Evolutionary conservation across 1,140 invertebrate genomes (phyloP), one percentile per base, ranked within the genome.

Genomic region (Leptopilina clavipes): DNA sequence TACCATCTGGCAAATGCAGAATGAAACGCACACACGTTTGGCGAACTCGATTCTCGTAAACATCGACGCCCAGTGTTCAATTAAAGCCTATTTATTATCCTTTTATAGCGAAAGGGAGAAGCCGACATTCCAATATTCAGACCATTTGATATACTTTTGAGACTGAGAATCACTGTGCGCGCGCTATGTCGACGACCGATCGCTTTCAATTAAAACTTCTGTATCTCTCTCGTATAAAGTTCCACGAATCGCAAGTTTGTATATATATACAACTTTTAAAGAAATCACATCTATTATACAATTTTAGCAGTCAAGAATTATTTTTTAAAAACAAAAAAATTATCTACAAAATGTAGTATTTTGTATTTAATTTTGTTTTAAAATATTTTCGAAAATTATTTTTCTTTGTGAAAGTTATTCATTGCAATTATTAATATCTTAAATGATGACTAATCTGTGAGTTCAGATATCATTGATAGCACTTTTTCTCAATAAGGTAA

Each of bases 121-220:
- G 54, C 11, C 10, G 3, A 2, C 14, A 31, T 31, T 65, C 59
- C 17, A 59, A 12, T 22, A 40, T 40, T 22, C 17, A 14, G 14
- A 65, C 12, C 5, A 10, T 22, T 65, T 31, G 22, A n/a, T 8
- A n/a, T 31, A 14, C 7, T 40, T 40, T 40, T 40, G 10, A n/a
- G 22, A 31, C 14, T 65, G 59, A 65, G 59, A 65, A 14, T 22
- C 59, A 65, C 25, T 65, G 59, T 14, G 5, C 25, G 25, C 25
- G 25, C 25, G 25, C 25, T 31, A 31, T 14, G 56, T 65, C 56
- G 19, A 65, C 56, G 56, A 65, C 22, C 59, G 19, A 65, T 65
- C 59, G 59, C 59, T 65, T 65, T 65, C 59, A 65, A 65, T 65
- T 65, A 65, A 65, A 65, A 65, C 22, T 65, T 65, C 59, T 65